Percentiles rank a stretch among this genome's conserved stretches.
Evolutionary conservation across 1,140 invertebrate genomes (phyloP).

Genomic region (Doryteuthis pealeii): DNA sequence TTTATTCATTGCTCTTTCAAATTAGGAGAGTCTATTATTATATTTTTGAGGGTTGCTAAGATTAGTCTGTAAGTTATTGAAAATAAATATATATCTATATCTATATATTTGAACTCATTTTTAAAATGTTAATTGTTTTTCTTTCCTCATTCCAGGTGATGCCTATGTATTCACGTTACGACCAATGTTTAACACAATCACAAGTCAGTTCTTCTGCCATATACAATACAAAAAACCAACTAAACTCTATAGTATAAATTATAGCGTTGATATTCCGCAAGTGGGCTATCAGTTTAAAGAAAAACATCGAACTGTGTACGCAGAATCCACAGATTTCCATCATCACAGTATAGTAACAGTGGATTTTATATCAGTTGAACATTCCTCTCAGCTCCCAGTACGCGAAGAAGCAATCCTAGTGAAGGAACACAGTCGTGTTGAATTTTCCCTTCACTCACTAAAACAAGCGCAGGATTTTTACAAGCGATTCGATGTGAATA

Average conservation of each 20-base stretch:
- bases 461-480: conserved; percentile 33
- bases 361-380: conserved; percentile 36
- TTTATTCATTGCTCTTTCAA: no score
- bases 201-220: conserved; percentile 42
- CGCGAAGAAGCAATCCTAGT: conserved; percentile 39
- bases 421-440: conserved; percentile 25
- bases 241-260: conserved; percentile 45
- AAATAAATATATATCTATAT: no score
- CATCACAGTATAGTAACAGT: conserved; percentile 18
- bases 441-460: conserved; percentile 33
- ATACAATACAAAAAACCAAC: conserved; percentile 36
- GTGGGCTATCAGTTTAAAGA: conserved; percentile 34
- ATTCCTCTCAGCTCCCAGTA: conserved; percentile 35
- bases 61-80: no score
- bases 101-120: background rate
- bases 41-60: no score
- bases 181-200: conserved; percentile 39
- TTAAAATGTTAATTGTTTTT: background rate
- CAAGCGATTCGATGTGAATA: conserved; percentile 19
- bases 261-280: conserved; percentile 36
- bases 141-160: conserved; percentile 36
- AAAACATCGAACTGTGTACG: conserved; percentile 26
- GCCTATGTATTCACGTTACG: conserved; percentile 43
- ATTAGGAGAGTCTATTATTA: no score
- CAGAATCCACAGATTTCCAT: conserved; percentile 27